A percentile compares a stretch with the other conserved stretches of the same genome.
phyloP scores from a whole-genome alignment of 2,113 vertebrate genomes.

The Odontophorus gujanensis region DNA sequence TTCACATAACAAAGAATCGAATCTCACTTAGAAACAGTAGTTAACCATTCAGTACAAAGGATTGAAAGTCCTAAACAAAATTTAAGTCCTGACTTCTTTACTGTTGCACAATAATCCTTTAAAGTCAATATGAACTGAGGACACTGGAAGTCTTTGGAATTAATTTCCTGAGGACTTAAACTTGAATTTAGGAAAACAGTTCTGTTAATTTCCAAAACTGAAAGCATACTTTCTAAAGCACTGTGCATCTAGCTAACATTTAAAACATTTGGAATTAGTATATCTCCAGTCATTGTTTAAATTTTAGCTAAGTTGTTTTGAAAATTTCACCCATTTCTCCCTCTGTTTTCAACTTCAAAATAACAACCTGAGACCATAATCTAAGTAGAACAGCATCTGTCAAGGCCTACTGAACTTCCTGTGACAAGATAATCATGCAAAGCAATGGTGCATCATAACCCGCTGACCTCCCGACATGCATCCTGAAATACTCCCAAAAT shows the following conservation, averaged over 20 bases:
- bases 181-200: not conserved
- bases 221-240: not conserved
- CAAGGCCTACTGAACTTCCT: not conserved
- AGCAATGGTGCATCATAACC: not conserved
- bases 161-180: not conserved
- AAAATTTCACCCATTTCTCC: not conserved
- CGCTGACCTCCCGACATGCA: not conserved
- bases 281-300: not conserved
- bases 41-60: not conserved
- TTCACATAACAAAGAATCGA: not conserved
- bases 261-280: not conserved
- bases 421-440: not conserved
- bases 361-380: not conserved
- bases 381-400: not conserved
- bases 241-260: not conserved
- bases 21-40: not conserved
- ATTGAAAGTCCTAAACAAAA: not conserved
- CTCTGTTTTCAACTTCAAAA: not conserved
- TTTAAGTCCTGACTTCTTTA: not conserved
- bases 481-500: not conserved
- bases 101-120: not conserved
- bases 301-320: not conserved
- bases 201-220: not conserved
- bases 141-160: not conserved
- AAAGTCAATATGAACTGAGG: not conserved